Base-by-base conservation (phyloP, 2,888 invertebrate genomes). In the Pristionchus maxplancki region DNA sequence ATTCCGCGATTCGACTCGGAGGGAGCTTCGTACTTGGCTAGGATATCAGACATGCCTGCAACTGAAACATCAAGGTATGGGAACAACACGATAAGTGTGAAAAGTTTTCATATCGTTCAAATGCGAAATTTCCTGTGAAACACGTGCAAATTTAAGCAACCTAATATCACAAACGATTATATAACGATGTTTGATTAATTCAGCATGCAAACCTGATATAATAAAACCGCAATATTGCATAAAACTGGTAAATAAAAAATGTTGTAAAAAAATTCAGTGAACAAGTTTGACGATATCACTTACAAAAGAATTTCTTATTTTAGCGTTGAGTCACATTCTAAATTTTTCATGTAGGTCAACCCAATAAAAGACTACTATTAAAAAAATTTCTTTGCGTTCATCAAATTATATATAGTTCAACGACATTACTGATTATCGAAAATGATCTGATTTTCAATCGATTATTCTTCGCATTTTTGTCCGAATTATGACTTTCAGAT, bases 1-100 rank as follows among this genome's bases (percentile, higher is more conserved):
- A 90, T 89, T 88, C 90, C 90, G 9, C 89, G 44, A 28, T 85
- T 82, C 74, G 90, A 90, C 34, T 88, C 88, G 13, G 81, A 24
- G 9, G 88, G 88, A 28, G 88, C 88, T 20, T 88, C 88, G 31
- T 64, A 81, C 44, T 62, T 78, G 31, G 88, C 88, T 34, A 88
- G 81, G 50, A 88, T 81, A 24, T 88, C 88, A 50, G 50, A 50
- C 86, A 87, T 87, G 28, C 13, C 50, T 71, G 64, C 50, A 71
- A 87, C 24, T 9, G 34, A 50, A 34, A 67, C 13, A 13, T 34
- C 8, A 67, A 67, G 17, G 67, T n/a, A 34, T 24, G 67, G 40
- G 5, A 9, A 11, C 15, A 20, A n/a, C 13, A 71, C 5, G 5
- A 6, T 40, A 5, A 28, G 40, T 1, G 24, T 24, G 11, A 74